Evolutionary conservation across 2,888 invertebrate species (phyloP), one percentile per base, ranked within the genome.

Genomic region (Mantis religiosa): DNA sequence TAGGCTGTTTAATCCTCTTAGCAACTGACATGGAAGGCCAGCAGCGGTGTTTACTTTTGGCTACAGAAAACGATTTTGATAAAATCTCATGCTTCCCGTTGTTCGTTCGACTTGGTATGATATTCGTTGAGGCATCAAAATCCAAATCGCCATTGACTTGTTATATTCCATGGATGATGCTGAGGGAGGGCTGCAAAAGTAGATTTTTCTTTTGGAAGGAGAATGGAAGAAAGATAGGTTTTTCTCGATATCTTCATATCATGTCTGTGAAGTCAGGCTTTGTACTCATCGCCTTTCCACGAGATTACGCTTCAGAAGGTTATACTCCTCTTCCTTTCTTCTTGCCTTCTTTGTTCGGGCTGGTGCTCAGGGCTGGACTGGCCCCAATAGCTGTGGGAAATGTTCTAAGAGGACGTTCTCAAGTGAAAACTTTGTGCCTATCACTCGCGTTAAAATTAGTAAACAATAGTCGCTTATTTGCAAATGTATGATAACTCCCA

Each of bases 211-310:
- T 71, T 71, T 71, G 54, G 54, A 71, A 71, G 25, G 54, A 20
- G 54, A 71, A 71, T 71, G 54, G 54, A 71, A 71, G 54, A 71
- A 71, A 71, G 54, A 71, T 71, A 71, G 54, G 54, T 71, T 71
- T 71, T 71, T 71, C 54, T 71, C 54, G 54, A 71, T 71, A 71
- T 71, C 54, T 71, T 71, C 54, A 82, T 87, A 87, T 87, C 82
- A 41, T 34, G 82, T 87, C 87, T 87, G 87, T 87, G 87, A 87
- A 87, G 87, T 87, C 87, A 81, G 81, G 71, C 86, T 86, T 86
- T 81, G 71, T 81, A 30, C 86, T 86, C 86, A 47, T 30, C 82
- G 87, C 82, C n/a, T 87, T 87, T 87, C 87, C 87, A 87, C 82
- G 87, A 87, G 87, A 87, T 87, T 87, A 87, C 82, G 34, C 87